phyloP scores from a whole-genome alignment of 1,140 invertebrate genomes.

The Gryllus bimaculatus region DNA sequence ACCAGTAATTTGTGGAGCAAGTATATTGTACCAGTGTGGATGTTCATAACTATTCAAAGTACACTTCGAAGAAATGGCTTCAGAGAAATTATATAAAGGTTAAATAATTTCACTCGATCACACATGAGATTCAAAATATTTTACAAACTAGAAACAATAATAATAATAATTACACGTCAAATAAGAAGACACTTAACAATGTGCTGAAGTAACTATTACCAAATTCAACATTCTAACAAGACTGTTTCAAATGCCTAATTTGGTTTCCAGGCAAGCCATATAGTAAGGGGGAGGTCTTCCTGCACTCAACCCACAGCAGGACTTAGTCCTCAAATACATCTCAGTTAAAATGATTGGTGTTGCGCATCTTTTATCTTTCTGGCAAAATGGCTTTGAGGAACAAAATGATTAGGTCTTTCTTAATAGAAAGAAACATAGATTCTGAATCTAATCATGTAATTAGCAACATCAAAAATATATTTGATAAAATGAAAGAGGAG shows the following conservation, averaged over 20 bases:
- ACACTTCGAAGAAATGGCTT: no score
- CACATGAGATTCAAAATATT: not conserved
- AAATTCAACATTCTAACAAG: not conserved
- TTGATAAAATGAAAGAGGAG: not conserved
- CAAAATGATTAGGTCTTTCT: not conserved
- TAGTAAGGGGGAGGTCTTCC: not conserved
- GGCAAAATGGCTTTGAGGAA: slow-evolving; percentile 4
- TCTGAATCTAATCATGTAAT: not conserved
- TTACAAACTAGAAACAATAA: not conserved
- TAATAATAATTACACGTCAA: not conserved
- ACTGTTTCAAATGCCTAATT: not conserved
- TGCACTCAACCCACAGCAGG: not conserved
- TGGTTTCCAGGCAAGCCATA: not conserved
- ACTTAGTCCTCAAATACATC: not conserved
- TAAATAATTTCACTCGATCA: not conserved
- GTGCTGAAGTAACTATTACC: no score
- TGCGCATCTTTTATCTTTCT: not conserved
- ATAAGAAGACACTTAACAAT: not conserved
- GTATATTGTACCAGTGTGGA: no score
- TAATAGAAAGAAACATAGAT: not conserved
- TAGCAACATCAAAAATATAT: not conserved
- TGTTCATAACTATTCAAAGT: no score
- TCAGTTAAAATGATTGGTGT: slow-evolving; percentile 10
- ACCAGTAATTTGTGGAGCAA: no score
- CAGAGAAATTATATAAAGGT: no score